phyloP scores from a whole-genome alignment of 1,140 invertebrate species.

The Drosophila eugracilis region DNA sequence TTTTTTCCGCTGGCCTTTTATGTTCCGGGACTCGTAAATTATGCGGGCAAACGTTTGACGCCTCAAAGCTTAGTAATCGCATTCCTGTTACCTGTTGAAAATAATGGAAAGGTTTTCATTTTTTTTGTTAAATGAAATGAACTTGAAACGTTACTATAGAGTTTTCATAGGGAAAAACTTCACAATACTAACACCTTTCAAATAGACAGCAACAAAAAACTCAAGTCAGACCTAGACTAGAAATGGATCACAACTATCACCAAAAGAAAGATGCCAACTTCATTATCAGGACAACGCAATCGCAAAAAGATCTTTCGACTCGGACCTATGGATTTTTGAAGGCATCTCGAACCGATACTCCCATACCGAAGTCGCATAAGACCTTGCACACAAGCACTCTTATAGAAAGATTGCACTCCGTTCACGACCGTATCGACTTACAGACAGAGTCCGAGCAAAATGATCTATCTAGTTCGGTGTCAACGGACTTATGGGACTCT shows the following conservation, averaged over 20 bases:
- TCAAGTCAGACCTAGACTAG: background rate
- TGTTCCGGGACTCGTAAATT: conserved; percentile 45
- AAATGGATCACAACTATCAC: no score
- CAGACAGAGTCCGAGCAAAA: background rate
- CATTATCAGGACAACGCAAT: background rate
- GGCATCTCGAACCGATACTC: conserved; percentile 6
- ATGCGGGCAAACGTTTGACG: conserved; percentile 68
- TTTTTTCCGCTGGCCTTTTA: conserved; percentile 45
- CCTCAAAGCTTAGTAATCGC: conserved; percentile 15
- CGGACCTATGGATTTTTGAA: conserved; percentile 46
- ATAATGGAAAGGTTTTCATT: background rate
- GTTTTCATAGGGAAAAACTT: background rate
- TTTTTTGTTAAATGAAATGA: background rate
- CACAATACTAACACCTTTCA: background rate
- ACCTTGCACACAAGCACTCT: background rate
- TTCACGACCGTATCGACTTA: background rate
- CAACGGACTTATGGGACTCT: background rate
- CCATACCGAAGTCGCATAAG: background rate
- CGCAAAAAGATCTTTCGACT: background rate
- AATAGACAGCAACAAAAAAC: background rate
- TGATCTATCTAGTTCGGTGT: no score
- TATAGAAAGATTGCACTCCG: background rate
- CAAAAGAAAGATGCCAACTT: background rate
- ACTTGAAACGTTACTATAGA: background rate
- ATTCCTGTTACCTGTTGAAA: conserved; percentile 23